Base-by-base conservation (phyloP, 2,113 vertebrate species). In the Toxostoma redivivum region DNA sequence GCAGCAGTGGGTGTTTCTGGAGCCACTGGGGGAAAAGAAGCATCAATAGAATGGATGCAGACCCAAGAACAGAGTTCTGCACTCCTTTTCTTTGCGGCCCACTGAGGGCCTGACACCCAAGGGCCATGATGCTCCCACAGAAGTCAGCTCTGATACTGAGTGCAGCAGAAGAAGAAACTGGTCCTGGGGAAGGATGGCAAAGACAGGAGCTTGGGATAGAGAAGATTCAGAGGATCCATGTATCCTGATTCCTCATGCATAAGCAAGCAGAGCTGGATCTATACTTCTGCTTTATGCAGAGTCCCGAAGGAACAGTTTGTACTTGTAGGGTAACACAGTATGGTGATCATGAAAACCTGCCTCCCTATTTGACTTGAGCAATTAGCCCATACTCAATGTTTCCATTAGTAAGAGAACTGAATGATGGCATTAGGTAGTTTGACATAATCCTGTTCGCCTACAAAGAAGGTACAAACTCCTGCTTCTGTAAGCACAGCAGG, bases 361-460 rank as follows among this genome's bases (percentile, higher is more conserved):
- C 78, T 86, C 33, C 40, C 58, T 50, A 73, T 70, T 64, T 19
- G 54, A 62, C 88, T 88, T 3, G 4, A 92, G 90, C 76, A 93
- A 73, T 93, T 79, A 84, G 56, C 44, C 77, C 2, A 0, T 71
- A 62, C 84, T 76, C 89, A 53, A 1, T 45, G 56, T 84, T 96
- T 95, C 89, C 86, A 87, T 95, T 91, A 92, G 86, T 72, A 84
- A 91, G 86, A 3, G 1, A 87, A 81, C 38, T 28, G 57, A 81
- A 42, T 72, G 61, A 67, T 57, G 77, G 69, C 78, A 78, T 79
- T 56, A 91, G 81, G 77, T 84, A 74, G 53, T 71, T 96, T 74
- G 83, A 94, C 80, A 57, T 94, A 92, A 94, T 92, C 94, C 77
- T 91, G 53, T 89, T 97, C 95, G 84, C 48, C 57, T 91, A 65